Base-by-base conservation (phyloP, 1,140 invertebrate species). In the Meloidogyne exigua region DNA sequence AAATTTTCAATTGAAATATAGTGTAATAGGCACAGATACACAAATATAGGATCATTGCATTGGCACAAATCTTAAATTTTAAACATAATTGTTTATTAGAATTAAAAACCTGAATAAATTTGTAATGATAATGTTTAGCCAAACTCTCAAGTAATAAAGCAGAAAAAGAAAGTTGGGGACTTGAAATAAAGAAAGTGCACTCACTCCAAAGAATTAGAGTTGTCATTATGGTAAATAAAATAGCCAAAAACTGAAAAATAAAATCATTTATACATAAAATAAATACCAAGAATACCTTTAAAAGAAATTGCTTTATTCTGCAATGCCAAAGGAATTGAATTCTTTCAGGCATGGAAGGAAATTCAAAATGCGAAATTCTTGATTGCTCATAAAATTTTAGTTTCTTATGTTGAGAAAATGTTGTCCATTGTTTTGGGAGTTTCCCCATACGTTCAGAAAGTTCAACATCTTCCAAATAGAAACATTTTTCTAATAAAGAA, bases 21-120 rank as follows among this genome's bases (percentile, higher is more conserved):
- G 96, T 99, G 21, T 93, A 98, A 89, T 96, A 99, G 5, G 96
- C 95, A 89, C 96, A 99, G 82, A 95, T 93, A 88, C 95, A 95
- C 81, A 99, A 90, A 88, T 98, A 98, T 5, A 93, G 92, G 75
- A 99, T 94, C 4, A 94, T 92, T 32, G 93, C 86, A 76, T 93
- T 94, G 10, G 94, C 96, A 67, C 96, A 90, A 23, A 94, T 83
- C 93, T 91, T 85, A 68, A 88, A 85, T 78, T 18, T 63, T 26
- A 72, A 77, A 72, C 49, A 25, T 69, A 25, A 4, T 21, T 68
- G 15, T 68, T 42, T 26, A 32, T 26, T 10, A 76, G 25, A 77
- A 80, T 63, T 81, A 79, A 87, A 90, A 89, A 95, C 94, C 91
- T 98, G 95, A 84, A 98, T 96, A 70, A 92, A 93, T 80, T 94